These are phyloP conservation scores for Chlorodrepanis virens DNA, from an alignment of 2,113 vertebrate genomes.

Conservation along the genomic window DNA sequence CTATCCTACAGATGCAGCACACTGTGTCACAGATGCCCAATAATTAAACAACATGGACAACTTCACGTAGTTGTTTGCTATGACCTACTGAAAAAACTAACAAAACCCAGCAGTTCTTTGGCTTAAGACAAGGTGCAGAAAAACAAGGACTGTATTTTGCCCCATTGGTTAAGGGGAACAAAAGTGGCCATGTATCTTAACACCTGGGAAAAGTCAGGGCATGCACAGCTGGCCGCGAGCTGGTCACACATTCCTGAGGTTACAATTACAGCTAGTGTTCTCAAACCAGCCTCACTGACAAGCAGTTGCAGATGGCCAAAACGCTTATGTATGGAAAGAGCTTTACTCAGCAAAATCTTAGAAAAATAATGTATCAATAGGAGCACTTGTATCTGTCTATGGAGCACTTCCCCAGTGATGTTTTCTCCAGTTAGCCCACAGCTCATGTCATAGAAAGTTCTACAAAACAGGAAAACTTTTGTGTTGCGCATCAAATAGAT, in stretches of 20 bases:
- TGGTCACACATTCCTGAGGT: constrained; percentile 86
- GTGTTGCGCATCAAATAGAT: constrained; percentile 10
- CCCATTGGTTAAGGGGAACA: constrained; percentile 62
- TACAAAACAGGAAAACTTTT: constrained; percentile 30
- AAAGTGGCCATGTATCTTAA: constrained; percentile 77
- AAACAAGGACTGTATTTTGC: constrained; percentile 60
- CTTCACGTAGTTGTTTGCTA: neutral
- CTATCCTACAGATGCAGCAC: neutral
- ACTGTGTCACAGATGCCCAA: neutral
- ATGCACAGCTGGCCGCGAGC: constrained; percentile 79
- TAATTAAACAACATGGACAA: neutral
- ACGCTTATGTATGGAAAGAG: constrained; percentile 66
- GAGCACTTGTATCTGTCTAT: constrained; percentile 55
- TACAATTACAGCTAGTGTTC: constrained; percentile 86
- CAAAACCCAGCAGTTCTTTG: neutral
- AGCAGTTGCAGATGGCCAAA: constrained; percentile 86
- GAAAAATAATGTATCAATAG: constrained; percentile 68
- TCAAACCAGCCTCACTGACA: constrained; percentile 76
- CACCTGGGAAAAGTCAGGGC: constrained; percentile 79
- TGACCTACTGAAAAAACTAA: neutral
- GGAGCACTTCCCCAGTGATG: constrained; percentile 34
- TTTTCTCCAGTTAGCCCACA: constrained; percentile 32
- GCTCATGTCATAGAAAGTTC: constrained; percentile 1
- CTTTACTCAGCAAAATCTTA: constrained; percentile 78
- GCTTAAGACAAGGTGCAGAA: constrained; percentile 24